phyloP scores from a whole-genome alignment of 2,797 vertebrate species.

The Pantherophis alleghaniensis region DNA sequence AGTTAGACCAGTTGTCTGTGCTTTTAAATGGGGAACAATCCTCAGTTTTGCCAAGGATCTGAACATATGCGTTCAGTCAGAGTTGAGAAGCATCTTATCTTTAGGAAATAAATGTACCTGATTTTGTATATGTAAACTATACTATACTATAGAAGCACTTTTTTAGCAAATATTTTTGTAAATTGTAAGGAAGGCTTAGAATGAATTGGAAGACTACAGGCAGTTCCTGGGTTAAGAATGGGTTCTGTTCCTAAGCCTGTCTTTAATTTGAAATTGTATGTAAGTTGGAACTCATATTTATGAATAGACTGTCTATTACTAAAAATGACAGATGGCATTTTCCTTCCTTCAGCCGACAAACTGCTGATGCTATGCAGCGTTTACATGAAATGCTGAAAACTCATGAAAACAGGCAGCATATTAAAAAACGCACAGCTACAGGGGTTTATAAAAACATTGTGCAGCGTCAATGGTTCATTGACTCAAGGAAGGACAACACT shows the following conservation, averaged over 20 bases:
- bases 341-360: neutral
- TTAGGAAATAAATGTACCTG: neutral
- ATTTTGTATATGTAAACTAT: neutral
- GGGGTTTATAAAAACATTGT: neutral
- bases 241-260: neutral
- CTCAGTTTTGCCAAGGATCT: neutral
- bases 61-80: neutral
- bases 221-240: neutral
- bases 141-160: neutral
- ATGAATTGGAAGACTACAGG: neutral
- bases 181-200: neutral
- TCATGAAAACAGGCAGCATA: neutral
- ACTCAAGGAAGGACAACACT: neutral
- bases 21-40: neutral
- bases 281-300: neutral
- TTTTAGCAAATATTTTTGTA: neutral
- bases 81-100: neutral
- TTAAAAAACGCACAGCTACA: neutral
- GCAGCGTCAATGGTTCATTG: neutral
- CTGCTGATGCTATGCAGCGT: neutral
- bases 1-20: neutral
- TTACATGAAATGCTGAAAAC: neutral
- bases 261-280: neutral
- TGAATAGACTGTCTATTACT: neutral
- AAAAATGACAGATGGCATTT: neutral